These are phyloP conservation scores for Astreopora myriophthalma DNA, from an alignment of 64 coral and sea anemone genomes.

Conservation along the genomic window DNA sequence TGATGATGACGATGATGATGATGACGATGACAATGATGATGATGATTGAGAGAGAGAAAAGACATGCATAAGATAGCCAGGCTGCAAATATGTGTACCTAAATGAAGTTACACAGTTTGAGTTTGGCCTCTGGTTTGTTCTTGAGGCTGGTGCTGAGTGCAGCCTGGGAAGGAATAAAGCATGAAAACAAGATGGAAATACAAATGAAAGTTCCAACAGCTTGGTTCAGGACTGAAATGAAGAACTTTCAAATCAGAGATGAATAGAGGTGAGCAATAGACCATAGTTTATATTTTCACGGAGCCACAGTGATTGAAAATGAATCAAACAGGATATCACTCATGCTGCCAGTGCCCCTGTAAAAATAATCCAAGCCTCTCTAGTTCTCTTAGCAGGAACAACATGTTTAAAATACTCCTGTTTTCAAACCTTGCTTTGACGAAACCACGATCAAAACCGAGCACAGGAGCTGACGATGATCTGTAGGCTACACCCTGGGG, in stretches of 20 bases:
- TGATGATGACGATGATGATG: no score
- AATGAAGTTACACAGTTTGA: not conserved
- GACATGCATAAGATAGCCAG: not conserved
- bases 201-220: not conserved
- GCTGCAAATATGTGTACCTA: slow-evolving; percentile 15
- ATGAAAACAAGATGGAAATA: not conserved
- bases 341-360: no score
- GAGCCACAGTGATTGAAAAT: no score
- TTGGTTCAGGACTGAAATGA: not conserved
- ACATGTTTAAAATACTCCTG: not conserved
- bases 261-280: not conserved
- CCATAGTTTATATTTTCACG: not conserved
- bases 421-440: slow-evolving; percentile 73
- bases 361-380: no score
- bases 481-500: slow-evolving; percentile 79
- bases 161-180: slow-evolving; percentile 11
- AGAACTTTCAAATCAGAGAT: not conserved
- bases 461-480: slow-evolving; percentile 77
- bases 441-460: slow-evolving; percentile 56
- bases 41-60: not conserved
- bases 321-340: no score
- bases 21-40: no score
- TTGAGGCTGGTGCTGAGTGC: not conserved
- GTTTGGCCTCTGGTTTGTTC: not conserved
- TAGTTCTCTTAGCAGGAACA: no score